Evolutionary conservation across 1,140 invertebrate species (phyloP).

Genomic region (Euschistus heros): DNA sequence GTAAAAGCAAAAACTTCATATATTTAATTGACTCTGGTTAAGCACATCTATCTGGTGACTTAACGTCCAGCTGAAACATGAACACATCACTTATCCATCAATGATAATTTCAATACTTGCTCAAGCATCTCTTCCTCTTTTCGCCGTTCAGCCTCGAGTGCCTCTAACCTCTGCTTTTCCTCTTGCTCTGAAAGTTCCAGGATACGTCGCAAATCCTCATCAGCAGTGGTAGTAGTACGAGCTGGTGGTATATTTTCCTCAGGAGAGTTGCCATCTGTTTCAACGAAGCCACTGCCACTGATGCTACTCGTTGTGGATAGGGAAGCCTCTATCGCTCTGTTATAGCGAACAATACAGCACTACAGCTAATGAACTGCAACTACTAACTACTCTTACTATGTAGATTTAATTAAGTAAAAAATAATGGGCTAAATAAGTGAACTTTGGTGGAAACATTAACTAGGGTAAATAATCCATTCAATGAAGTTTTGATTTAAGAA

Average conservation of each 20-base stretch:
- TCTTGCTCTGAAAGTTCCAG: conserved; percentile 25
- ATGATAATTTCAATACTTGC: conserved; percentile 25
- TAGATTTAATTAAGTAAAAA: no score
- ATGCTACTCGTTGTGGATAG: not conserved
- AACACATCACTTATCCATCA: conserved; percentile 25
- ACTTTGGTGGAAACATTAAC: no score
- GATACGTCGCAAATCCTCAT: conserved; percentile 22
- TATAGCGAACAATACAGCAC: conserved; percentile 13
- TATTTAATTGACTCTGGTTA: not conserved
- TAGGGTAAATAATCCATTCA: no score
- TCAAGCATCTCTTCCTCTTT: conserved; percentile 26
- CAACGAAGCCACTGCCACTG: not conserved
- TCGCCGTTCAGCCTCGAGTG: not conserved
- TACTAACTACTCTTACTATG: not conserved
- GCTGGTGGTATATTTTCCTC: no score
- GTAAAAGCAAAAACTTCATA: not conserved
- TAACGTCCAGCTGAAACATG: not conserved
- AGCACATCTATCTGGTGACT: not conserved
- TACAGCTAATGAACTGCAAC: not conserved
- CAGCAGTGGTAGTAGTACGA: not conserved
- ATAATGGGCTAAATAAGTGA: no score
- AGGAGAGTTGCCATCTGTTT: not conserved
- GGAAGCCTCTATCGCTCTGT: conserved; percentile 18
- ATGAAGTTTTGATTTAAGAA: no score
- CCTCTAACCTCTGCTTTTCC: conserved; percentile 23